phyloP scores from a whole-genome alignment of 1,140 invertebrate genomes.

The Apis cerana region DNA sequence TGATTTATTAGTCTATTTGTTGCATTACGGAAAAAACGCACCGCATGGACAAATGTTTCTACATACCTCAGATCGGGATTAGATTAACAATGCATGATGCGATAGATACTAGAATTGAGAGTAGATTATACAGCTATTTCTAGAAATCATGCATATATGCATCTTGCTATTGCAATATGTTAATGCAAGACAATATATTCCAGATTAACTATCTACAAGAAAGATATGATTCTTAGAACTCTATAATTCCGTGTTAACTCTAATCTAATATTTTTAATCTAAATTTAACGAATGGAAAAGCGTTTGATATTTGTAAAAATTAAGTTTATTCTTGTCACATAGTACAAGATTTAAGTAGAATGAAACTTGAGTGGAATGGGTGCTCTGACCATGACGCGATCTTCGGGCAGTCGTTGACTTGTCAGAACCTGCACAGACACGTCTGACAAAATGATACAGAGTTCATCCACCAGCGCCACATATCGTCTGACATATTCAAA shows the following conservation, averaged over 20 bases:
- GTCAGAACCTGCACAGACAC: constrained; percentile 37
- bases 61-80: constrained; percentile 26
- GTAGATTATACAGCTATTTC: constrained; percentile 20
- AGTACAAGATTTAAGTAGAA: neutral
- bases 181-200: neutral
- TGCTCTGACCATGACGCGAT: neutral
- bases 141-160: constrained; percentile 21
- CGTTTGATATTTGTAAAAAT: neutral
- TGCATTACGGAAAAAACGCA: neutral
- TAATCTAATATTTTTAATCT: neutral
- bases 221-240: neutral
- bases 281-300: neutral
- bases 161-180: constrained; percentile 12
- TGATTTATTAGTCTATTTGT: constrained; percentile 5
- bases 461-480: constrained; percentile 26
- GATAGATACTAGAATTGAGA: constrained; percentile 13
- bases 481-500: constrained; percentile 33
- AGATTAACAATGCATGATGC: constrained; percentile 25
- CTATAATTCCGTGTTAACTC: neutral
- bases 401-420: constrained; percentile 32
- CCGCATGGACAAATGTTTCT: neutral
- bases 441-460: constrained; percentile 38
- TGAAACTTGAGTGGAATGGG: neutral
- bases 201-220: neutral
- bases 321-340: neutral